A percentile compares a stretch with the other conserved stretches of the same genome.
Evolutionary conservation across 2,113 vertebrate genomes (phyloP).

Genomic region (Taxidea taxus): DNA sequence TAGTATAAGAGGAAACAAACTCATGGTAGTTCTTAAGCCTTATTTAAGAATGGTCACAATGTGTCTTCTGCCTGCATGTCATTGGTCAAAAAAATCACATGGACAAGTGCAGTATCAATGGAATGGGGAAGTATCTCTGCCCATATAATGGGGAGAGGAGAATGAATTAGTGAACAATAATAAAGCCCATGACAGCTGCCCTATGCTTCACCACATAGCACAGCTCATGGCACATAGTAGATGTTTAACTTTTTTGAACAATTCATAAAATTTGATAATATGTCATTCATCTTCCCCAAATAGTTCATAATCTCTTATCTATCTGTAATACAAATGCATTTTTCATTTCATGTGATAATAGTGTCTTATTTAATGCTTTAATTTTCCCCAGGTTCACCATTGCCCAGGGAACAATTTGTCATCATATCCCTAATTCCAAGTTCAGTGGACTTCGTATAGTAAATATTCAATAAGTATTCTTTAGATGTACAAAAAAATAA

Average conservation of each 20-base stretch:
- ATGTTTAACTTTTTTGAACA: not conserved
- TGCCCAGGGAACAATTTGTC: not conserved
- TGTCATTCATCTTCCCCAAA: not conserved
- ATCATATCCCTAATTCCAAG: not conserved
- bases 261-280: not conserved
- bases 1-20: not conserved
- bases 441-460: not conserved
- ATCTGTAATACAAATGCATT: not conserved
- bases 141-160: not conserved
- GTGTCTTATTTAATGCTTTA: not conserved
- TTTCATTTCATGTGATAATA: not conserved
- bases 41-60: not conserved
- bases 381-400: not conserved
- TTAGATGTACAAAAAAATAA: not conserved
- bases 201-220: not conserved
- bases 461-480: not conserved
- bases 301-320: not conserved
- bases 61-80: not conserved
- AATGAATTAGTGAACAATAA: not conserved
- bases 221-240: not conserved
- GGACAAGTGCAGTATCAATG: not conserved
- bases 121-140: not conserved
- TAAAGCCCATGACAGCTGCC: not conserved
- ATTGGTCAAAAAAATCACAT: not conserved
- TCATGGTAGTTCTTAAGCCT: not conserved